Conservation (phyloP, 2,113 vertebrate genomes). For the Vicugna pacos region DNA sequence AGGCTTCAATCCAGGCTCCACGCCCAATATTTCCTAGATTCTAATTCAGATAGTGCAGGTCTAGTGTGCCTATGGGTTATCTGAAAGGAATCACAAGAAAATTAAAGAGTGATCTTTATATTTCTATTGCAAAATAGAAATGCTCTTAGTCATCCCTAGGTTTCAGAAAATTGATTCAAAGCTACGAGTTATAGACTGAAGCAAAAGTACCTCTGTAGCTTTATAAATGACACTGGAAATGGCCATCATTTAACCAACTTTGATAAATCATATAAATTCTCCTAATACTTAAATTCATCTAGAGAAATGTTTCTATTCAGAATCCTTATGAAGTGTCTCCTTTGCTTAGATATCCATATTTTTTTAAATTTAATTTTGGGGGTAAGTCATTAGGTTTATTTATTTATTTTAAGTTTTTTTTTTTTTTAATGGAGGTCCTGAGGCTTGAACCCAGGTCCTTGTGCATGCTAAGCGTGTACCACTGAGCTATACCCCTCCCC, state of each 20-base stretch:
- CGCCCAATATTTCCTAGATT: not conserved
- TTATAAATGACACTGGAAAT: not conserved
- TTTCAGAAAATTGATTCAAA: slow-evolving; percentile 44
- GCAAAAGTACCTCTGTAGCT: not conserved
- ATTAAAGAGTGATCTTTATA: not conserved
- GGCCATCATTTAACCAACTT: not conserved
- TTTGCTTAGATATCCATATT: not conserved
- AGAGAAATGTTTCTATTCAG: not conserved
- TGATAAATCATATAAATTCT: not conserved
- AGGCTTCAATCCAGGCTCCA: not conserved
- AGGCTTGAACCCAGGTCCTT: no score
- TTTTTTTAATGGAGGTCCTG: no score
- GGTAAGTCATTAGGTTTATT: no score
- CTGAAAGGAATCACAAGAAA: not conserved
- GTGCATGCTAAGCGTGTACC: no score
- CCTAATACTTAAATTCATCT: not conserved
- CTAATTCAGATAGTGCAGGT: not conserved
- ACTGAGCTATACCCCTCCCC: not conserved
- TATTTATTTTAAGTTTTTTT: no score
- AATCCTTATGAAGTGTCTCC: not conserved
- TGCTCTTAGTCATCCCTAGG: not conserved
- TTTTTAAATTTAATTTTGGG: no score
- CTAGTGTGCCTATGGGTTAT: not conserved
- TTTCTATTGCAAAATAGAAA: not conserved
- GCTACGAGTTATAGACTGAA: not conserved